Conservation (phyloP, 2,797 vertebrate species). For the Choloepus didactylus region DNA sequence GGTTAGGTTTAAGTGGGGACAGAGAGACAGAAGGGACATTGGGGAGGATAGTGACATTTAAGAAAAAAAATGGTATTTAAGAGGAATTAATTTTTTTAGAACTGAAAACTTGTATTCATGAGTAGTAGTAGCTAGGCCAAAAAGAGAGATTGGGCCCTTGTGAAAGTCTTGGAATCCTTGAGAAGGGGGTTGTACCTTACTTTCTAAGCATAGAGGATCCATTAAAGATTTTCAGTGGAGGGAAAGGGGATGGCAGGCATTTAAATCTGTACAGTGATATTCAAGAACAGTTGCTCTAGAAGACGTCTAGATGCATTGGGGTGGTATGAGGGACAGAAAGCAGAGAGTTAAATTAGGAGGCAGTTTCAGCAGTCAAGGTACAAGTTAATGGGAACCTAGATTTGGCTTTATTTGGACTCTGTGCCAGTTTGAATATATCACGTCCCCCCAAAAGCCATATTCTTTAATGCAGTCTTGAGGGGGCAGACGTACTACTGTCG, state of each 20-base stretch:
- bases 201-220: constrained; percentile 49
- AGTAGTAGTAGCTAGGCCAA: background rate
- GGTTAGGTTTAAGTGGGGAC: background rate
- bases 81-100: background rate
- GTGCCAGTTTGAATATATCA: too few species aligned
- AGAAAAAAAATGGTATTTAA: background rate
- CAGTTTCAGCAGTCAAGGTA: background rate
- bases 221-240: background rate
- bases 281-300: background rate
- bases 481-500: too few species aligned
- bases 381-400: background rate
- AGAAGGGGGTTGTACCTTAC: background rate
- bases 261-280: background rate
- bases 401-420: background rate
- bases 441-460: too few species aligned
- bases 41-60: background rate
- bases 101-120: background rate
- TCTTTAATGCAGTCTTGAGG: too few species aligned
- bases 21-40: background rate
- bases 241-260: background rate
- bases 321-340: background rate
- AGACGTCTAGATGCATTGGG: background rate
- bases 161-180: background rate
- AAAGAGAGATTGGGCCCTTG: background rate
- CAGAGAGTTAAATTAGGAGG: background rate